These are phyloP conservation scores for Encarsia formosa DNA, from an alignment of 2,888 invertebrate species.

Conservation along the genomic window DNA sequence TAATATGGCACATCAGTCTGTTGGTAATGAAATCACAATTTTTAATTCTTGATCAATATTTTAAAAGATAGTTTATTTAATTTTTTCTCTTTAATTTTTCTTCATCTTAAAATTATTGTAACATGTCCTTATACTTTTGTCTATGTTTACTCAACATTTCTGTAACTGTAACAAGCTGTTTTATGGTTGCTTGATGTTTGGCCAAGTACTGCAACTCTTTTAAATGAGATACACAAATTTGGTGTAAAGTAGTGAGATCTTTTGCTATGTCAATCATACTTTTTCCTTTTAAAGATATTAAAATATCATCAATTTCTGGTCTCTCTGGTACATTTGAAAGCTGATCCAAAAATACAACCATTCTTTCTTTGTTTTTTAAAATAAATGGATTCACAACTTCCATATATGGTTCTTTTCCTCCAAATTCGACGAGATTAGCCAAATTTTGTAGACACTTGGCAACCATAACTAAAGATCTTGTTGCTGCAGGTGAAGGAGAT, in stretches of 20 bases:
- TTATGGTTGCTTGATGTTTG: conserved; percentile 71
- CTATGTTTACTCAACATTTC: conserved; percentile 97
- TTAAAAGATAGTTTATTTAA: too few species aligned
- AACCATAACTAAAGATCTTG: conserved; percentile 85
- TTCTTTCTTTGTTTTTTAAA: conserved; percentile 90
- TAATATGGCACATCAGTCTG: too few species aligned
- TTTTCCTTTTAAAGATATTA: conserved; percentile 52
- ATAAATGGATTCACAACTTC: conserved; percentile 97
- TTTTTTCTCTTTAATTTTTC: too few species aligned
- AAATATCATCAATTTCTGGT: conserved; percentile 58
- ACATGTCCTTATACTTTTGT: conserved; percentile 94
- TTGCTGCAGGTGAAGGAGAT: conserved; percentile 72
- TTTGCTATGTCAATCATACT: conserved; percentile 67
- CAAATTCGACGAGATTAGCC: conserved; percentile 93
- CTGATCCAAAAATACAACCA: conserved; percentile 94
- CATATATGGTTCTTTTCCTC: conserved; percentile 94
- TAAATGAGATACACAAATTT: conserved; percentile 90
- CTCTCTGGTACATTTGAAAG: conserved; percentile 70
- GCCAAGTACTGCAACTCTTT: conserved; percentile 79
- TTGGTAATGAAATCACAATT: too few species aligned
- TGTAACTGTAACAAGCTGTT: conserved; percentile 91
- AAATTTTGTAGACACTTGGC: conserved; percentile 96
- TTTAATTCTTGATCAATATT: too few species aligned
- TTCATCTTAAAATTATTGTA: too few species aligned
- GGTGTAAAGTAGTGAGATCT: conserved; percentile 91